phyloP scores from a whole-genome alignment of 2,113 vertebrate species.

The Marmota monax region DNA sequence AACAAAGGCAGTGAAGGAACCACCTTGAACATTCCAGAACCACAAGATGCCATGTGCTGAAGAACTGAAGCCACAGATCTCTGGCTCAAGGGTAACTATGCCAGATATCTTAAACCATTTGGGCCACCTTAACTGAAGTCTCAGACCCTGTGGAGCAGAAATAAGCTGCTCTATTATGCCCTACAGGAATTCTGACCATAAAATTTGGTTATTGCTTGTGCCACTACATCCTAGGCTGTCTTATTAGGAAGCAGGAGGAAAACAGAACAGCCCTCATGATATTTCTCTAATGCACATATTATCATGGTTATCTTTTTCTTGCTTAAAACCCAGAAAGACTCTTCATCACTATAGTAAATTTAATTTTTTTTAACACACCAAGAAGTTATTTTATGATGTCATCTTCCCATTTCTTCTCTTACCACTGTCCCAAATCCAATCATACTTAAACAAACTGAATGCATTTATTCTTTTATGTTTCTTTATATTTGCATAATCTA shows the following conservation, averaged over 20 bases:
- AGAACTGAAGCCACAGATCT: background rate
- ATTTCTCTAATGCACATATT: background rate
- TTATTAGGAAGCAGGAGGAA: background rate
- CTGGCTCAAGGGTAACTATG: background rate
- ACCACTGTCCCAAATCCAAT: background rate
- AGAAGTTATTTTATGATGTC: background rate
- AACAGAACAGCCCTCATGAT: background rate
- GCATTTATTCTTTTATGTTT: background rate
- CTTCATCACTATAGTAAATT: background rate
- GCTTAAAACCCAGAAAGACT: background rate
- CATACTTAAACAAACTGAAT: background rate
- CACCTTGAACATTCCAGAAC: background rate
- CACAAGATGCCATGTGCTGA: background rate
- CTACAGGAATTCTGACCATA: background rate
- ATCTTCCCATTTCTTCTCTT: slow-evolving; percentile 19
- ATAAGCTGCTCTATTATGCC: background rate
- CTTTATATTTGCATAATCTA: background rate
- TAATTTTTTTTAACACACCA: background rate
- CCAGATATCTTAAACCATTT: background rate
- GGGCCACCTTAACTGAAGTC: background rate
- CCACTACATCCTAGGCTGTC: background rate
- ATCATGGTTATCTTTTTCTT: background rate
- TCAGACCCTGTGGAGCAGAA: background rate
- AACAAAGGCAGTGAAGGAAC: background rate
- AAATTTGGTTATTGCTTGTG: background rate